Evolutionary conservation across 2,113 vertebrate species (phyloP).

Genomic region (Cinclus cinclus): DNA sequence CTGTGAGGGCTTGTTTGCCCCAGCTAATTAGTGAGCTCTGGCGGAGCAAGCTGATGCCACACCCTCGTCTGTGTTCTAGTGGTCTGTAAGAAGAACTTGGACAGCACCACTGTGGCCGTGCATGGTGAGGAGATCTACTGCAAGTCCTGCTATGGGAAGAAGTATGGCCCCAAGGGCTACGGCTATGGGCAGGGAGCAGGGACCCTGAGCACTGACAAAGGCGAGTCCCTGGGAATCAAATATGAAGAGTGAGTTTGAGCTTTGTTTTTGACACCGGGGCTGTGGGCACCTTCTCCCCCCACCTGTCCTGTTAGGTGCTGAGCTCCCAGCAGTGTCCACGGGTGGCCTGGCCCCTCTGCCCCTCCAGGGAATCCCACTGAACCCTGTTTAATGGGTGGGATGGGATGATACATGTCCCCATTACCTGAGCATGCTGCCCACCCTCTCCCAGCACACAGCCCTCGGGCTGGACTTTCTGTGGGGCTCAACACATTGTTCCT

Average conservation of each 20-base stretch:
- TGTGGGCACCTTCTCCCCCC: neutral
- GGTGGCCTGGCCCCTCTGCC: neutral
- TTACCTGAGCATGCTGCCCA: neutral
- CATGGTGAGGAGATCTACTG: constrained; percentile 93
- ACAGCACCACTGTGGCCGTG: constrained; percentile 91
- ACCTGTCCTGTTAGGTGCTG: neutral
- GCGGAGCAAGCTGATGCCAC: neutral
- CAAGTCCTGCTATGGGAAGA: constrained; percentile 92
- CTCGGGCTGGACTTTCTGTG: neutral
- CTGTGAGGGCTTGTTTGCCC: constrained; percentile 26
- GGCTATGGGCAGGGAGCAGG: constrained; percentile 91
- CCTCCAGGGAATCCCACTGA: neutral
- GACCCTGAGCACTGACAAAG: constrained; percentile 89
- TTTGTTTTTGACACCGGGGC: fast-evolving
- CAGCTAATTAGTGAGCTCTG: neutral
- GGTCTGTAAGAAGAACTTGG: constrained; percentile 91
- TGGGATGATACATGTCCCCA: neutral
- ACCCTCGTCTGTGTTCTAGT: constrained; percentile 68
- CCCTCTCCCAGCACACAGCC: neutral
- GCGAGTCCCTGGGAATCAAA: constrained; percentile 87
- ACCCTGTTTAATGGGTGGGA: neutral
- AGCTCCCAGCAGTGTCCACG: neutral
- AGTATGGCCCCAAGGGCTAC: constrained; percentile 94
- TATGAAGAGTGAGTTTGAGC: constrained; percentile 80
- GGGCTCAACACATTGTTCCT: neutral